phyloP scores from a whole-genome alignment of 2,797 vertebrate species.

The Parotocinclus haroldoi region DNA sequence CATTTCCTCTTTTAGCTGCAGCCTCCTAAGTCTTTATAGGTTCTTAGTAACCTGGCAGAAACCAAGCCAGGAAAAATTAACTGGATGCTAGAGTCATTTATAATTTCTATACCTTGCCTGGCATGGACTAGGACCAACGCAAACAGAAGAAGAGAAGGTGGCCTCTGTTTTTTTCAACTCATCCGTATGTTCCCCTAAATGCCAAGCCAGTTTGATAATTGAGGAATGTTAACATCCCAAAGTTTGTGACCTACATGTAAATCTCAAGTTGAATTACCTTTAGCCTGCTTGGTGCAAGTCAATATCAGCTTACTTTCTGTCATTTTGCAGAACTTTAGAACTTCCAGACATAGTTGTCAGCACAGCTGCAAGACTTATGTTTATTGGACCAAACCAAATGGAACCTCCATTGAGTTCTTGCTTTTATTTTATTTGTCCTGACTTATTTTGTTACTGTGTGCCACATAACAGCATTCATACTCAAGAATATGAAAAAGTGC shows the following conservation, averaged over 20 bases:
- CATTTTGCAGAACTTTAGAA: background rate
- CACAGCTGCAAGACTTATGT: constrained; percentile 30
- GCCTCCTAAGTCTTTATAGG: constrained; percentile 14
- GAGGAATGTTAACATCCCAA: background rate
- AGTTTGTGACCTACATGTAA: background rate
- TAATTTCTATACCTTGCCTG: background rate
- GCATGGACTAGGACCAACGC: constrained; percentile 17
- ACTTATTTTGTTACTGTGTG: constrained; percentile 38
- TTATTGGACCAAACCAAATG: constrained; percentile 45
- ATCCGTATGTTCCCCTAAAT: background rate
- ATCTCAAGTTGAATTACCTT: background rate
- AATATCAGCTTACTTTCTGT: constrained; percentile 10
- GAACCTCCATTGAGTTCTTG: constrained; percentile 23
- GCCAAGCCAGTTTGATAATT: background rate
- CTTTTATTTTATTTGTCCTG: constrained; percentile 10
- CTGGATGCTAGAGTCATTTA: background rate
- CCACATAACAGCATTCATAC: constrained; percentile 24
- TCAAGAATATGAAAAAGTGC: constrained; percentile 34
- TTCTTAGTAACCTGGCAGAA: background rate
- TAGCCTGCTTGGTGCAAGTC: constrained; percentile 18
- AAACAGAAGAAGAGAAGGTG: background rate
- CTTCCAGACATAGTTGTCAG: background rate
- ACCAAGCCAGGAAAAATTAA: constrained; percentile 1
- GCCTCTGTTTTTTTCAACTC: background rate
- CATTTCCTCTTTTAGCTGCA: constrained; percentile 22